Conservation (phyloP, 2,797 vertebrate genomes). For the Valencia hispanica region DNA sequence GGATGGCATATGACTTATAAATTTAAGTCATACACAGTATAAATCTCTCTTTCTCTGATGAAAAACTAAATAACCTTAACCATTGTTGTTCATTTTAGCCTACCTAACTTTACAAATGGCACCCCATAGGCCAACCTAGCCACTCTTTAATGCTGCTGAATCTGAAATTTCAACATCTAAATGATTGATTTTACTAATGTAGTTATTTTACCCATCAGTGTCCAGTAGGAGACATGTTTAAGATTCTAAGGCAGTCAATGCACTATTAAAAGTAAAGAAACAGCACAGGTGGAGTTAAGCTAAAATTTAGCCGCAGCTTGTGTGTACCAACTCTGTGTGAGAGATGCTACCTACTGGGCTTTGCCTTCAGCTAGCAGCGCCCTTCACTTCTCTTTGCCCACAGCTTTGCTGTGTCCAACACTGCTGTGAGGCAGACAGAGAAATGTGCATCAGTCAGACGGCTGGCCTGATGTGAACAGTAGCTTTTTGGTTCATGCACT, state of each 20-base stretch:
- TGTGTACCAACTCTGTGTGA: constrained; percentile 25
- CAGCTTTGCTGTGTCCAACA: constrained; percentile 52
- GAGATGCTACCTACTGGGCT: constrained; percentile 62
- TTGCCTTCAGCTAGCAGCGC: constrained; percentile 70
- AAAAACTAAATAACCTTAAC: too few relatives aligned
- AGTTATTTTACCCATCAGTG: not conserved
- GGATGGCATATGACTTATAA: too few relatives aligned
- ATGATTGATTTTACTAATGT: not conserved
- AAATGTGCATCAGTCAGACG: constrained; percentile 86
- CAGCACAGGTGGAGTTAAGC: constrained; percentile 22
- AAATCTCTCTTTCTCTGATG: too few relatives aligned
- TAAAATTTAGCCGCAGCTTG: constrained; percentile 9
- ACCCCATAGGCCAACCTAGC: not conserved
- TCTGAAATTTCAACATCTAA: not conserved
- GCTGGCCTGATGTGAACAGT: constrained; percentile 89
- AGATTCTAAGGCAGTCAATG: constrained; percentile 22
- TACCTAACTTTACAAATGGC: too few relatives aligned
- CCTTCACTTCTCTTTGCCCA: constrained; percentile 80
- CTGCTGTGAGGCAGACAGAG: constrained; percentile 55
- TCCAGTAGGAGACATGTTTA: constrained; percentile 1
- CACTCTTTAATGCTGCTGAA: not conserved
- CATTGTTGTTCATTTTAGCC: too few relatives aligned
- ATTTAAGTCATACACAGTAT: too few relatives aligned
- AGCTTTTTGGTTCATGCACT: constrained; percentile 82
- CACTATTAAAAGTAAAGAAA: constrained; percentile 30